Percentiles rank a stretch among this genome's conserved stretches.
phyloP scores from a whole-genome alignment of 2,797 vertebrate genomes.

The Girardinus metallicus region DNA sequence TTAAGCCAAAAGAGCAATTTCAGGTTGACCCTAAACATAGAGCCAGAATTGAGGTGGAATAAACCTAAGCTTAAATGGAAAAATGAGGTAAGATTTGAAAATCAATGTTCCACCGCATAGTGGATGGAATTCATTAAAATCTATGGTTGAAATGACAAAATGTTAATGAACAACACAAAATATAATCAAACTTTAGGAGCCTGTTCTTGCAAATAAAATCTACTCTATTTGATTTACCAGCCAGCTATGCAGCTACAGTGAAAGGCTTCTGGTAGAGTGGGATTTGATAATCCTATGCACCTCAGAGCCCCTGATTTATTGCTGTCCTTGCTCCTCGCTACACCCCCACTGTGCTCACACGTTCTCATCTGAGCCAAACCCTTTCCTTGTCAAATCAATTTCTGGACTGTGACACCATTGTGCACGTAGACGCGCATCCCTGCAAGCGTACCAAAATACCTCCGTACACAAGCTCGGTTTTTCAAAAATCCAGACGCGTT shows the following conservation, averaged over 20 bases:
- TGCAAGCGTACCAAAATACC: not conserved
- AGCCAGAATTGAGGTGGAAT: not conserved
- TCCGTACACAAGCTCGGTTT: constrained; percentile 7
- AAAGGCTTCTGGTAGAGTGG: constrained; percentile 20
- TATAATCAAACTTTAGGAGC: not conserved
- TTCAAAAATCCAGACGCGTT: constrained; percentile 14
- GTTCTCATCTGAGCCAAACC: constrained; percentile 47
- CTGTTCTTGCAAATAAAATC: constrained; percentile 10
- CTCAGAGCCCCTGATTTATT: constrained; percentile 60
- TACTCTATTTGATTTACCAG: not conserved
- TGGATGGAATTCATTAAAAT: not conserved
- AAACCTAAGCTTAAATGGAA: not conserved
- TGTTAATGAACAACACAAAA: not conserved
- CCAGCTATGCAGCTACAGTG: constrained; percentile 2
- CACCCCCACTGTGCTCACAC: constrained; percentile 43
- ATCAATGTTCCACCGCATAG: not conserved
- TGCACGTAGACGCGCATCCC: not conserved
- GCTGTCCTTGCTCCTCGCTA: constrained; percentile 34
- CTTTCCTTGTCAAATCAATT: constrained; percentile 63
- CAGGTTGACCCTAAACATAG: not conserved
- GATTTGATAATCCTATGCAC: constrained; percentile 52
- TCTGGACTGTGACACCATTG: constrained; percentile 17
- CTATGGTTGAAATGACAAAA: not conserved
- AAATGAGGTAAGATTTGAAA: not conserved
- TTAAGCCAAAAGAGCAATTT: not conserved